Base-by-base conservation (phyloP, 2,113 vertebrate genomes). In the Pelobates fuscus region DNA sequence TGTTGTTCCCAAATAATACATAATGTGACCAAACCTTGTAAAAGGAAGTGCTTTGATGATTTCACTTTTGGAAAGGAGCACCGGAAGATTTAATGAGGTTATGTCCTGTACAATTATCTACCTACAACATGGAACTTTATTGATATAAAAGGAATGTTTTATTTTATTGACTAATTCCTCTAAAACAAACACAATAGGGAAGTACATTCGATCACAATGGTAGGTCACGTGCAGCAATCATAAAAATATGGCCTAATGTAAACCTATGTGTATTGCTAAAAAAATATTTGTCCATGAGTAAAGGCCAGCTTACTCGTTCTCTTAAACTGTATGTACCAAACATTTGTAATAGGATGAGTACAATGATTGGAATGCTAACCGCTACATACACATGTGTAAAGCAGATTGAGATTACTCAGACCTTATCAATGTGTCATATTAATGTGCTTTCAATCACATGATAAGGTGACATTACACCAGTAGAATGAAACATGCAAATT, bases 351-450 rank as follows among this genome's bases (percentile, higher is more conserved):
- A n/a, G n/a, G n/a, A 59, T 59, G 54, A 70, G 20, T 60, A 18
- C 8, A 10, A 37, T 44, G 8, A 14, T 43, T 70, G 67, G 52
- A 41, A 70, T 43, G 67, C 12, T 32, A 27, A 44, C 21, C 25
- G n/a, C 23, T 27, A 11, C 5, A 60, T n/a, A 43, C 24, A n/a
- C 32, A 60, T 60, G 37, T 59, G 55, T 12, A 59, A 70, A 58
- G 55, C 55, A 43, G 52, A 60, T 60, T 44, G 26, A 43, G 52
- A 60, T 60, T 44, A 43, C 21, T 59, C 55, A 59, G 20, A 24
- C 17, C 26, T 60, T 5, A 2, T 26, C 57, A 25, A 8, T 59
- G 25, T 23, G n/a, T 23, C 8, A 23, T 5, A 3, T 20, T 57
- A 57, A 18, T 20, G 54, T 23, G 20, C 6, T 12, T 57, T 23